Conservation (phyloP, 2,113 vertebrate genomes). For the Tonatia bakeri region DNA sequence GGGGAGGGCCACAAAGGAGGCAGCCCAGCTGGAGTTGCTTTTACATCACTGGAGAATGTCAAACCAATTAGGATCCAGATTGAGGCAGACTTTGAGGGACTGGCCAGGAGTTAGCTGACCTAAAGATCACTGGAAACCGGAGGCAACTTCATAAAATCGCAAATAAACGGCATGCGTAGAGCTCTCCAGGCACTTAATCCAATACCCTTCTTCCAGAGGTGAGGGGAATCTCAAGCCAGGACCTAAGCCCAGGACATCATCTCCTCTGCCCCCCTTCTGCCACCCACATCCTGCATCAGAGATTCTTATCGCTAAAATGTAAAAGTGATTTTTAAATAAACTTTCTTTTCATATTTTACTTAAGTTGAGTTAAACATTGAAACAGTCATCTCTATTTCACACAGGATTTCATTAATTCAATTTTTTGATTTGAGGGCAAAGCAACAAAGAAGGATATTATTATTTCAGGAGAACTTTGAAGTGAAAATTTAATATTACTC, state of each 20-base stretch:
- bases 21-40: not conserved
- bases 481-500: not conserved
- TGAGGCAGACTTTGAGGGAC: not conserved
- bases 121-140: not conserved
- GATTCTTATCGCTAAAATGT: not conserved
- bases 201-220: not conserved
- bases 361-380: not conserved
- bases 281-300: not conserved
- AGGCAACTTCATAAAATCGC: slow-evolving; percentile 8
- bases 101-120: not conserved
- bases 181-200: not conserved
- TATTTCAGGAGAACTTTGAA: not conserved
- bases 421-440: not conserved
- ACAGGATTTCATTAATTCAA: not conserved
- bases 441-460: not conserved
- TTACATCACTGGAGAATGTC: not conserved
- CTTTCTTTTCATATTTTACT: not conserved
- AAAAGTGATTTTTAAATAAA: not conserved
- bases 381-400: not conserved
- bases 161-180: not conserved
- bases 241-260: not conserved
- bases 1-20: not conserved
- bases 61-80: slow-evolving; percentile 22
- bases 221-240: not conserved
- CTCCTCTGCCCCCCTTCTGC: not conserved